Conservation (phyloP, 2,888 invertebrate species). For the Tetrapedia diversipes region DNA sequence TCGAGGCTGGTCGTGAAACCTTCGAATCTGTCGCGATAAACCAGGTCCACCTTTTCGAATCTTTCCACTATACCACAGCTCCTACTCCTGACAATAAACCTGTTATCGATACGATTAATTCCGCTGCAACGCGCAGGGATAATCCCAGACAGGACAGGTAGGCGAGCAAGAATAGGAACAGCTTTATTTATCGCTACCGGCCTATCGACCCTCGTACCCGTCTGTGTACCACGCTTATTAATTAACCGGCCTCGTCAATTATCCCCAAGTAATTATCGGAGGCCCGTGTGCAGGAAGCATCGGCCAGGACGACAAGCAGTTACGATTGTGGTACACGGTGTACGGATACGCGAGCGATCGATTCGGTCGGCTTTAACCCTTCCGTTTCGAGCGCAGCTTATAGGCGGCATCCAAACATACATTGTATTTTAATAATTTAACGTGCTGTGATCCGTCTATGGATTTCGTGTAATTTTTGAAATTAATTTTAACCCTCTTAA, state of each 20-base stretch:
- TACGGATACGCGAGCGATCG: constrained; percentile 11
- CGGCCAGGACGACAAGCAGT: constrained; percentile 50
- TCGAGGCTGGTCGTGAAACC: too few species aligned
- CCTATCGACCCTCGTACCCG: constrained; percentile 20
- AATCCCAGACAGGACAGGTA: background rate
- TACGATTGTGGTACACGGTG: constrained; percentile 35
- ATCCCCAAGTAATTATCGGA: constrained; percentile 51
- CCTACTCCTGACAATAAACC: background rate
- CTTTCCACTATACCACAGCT: too few species aligned
- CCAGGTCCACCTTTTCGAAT: too few species aligned
- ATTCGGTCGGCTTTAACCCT: constrained; percentile 23
- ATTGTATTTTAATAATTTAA: too few species aligned
- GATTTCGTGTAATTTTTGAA: too few species aligned
- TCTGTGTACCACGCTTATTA: constrained; percentile 42
- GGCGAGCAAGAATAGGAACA: constrained; percentile 5
- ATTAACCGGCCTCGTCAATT: constrained; percentile 48
- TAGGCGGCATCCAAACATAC: too few species aligned
- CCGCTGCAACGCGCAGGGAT: background rate
- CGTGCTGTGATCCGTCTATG: too few species aligned
- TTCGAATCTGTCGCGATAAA: too few species aligned
- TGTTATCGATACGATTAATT: background rate
- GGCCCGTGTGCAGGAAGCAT: constrained; percentile 27
- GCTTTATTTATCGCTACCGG: constrained; percentile 29
- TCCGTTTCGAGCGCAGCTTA: too few species aligned
- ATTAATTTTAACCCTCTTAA: too few species aligned